Conservation (phyloP, 2,888 invertebrate species). For the Cryptosula pallasiana region DNA sequence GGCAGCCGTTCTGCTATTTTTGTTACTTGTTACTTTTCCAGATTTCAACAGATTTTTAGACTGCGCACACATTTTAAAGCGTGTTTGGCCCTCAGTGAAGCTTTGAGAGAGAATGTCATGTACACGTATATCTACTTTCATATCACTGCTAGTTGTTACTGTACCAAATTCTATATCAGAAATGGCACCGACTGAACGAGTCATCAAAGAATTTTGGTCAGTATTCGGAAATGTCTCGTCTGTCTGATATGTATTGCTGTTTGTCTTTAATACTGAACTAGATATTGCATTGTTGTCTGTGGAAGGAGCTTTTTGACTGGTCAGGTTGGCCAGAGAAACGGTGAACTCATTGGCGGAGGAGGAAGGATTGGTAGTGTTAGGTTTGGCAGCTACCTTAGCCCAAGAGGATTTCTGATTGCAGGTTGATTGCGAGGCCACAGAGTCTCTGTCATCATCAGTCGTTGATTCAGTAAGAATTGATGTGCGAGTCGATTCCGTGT, state of each 20-base stretch:
- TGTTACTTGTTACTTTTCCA: neutral
- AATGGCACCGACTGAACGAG: neutral
- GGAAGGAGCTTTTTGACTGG: too few relatives aligned
- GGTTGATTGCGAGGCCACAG: neutral
- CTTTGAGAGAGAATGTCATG: neutral
- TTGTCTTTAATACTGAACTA: neutral
- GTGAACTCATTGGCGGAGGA: neutral
- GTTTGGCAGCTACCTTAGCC: constrained; percentile 13
- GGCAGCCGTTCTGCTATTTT: neutral
- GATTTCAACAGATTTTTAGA: neutral
- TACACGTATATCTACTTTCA: neutral
- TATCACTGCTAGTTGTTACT: neutral
- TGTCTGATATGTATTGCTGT: neutral
- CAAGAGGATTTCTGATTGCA: neutral
- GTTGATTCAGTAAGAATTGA: neutral
- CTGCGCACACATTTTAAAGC: neutral
- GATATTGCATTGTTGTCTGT: neutral
- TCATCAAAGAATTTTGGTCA: neutral
- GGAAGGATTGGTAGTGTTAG: neutral
- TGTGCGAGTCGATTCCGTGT: neutral
- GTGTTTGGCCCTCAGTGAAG: neutral
- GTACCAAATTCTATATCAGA: neutral
- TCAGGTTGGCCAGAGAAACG: neutral
- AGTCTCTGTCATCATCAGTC: neutral
- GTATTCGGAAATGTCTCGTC: neutral